A percentile compares a stretch with the other conserved stretches of the same genome.
Conservation (phyloP, 2,888 invertebrate species). For the Calliopum simillimum region DNA sequence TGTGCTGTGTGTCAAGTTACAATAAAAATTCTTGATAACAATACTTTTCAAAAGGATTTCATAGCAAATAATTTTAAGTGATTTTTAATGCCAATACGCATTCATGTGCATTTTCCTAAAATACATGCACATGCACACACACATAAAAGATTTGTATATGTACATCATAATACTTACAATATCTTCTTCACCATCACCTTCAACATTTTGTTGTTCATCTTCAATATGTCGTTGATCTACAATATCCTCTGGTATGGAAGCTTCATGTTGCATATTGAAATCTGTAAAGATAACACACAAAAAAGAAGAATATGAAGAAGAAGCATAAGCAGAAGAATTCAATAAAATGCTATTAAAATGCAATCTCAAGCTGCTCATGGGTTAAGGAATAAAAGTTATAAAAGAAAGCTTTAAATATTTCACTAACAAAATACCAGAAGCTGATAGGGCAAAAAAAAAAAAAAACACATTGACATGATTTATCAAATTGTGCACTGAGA, state of each 20-base stretch:
- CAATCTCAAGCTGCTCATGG: conserved; percentile 11
- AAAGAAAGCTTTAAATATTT: no score
- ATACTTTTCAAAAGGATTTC: no score
- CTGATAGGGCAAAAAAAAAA: no score
- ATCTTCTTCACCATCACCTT: conserved; percentile 49
- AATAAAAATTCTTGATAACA: no score
- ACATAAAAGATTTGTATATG: conserved; percentile 8
- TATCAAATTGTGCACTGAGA: no score
- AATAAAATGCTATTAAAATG: conserved; percentile 9
- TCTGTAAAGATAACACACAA: conserved; percentile 48
- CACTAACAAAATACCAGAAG: no score
- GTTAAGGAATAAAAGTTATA: neutral
- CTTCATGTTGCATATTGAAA: conserved; percentile 62
- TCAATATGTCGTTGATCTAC: conserved; percentile 57
- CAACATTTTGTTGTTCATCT: conserved; percentile 41
- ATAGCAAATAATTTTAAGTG: no score
- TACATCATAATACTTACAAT: conserved; percentile 57
- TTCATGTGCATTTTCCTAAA: conserved; percentile 44
- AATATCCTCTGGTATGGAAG: conserved; percentile 62
- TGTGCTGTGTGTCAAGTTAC: no score
- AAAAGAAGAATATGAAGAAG: conserved; percentile 29
- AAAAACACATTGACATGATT: no score
- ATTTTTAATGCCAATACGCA: no score
- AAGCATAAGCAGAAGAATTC: conserved; percentile 16
- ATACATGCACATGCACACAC: no score